Base-by-base conservation (phyloP, 2,888 invertebrate species). In the Parnassius smintheus region DNA sequence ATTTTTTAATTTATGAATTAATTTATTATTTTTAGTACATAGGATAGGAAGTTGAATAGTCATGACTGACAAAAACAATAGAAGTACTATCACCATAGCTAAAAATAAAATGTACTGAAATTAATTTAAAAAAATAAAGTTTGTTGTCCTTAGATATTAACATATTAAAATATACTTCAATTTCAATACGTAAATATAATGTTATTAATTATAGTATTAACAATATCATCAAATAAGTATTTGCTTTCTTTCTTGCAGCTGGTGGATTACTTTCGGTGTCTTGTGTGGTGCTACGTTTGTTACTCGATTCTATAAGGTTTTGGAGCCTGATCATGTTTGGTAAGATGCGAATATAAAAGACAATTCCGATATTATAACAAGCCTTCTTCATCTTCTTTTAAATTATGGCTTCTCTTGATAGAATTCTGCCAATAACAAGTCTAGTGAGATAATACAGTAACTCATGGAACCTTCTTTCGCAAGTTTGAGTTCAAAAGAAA, bases 301-400 rank as follows among this genome's bases (percentile, higher is more conserved):
- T 44, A 98, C 97, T 10, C 93, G 98, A 75, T 97, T 96, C 84
- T 96, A 98, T 79, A 97, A 97, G 93, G 96, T 98, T 50, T 93
- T 96, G 25, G 96, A 97, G 79, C 98, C 98, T 2, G 95, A 97
- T 86, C 98, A 98, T 94, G 96, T 98, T 41, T 98, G 98, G 98
- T 98, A 93, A 93, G 93, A 35, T 35, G 35, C 7, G 7, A 35
- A 35, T 35, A 35, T 35, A 25, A 2, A 35, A 7, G 3, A 4
- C 35, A 35, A 35, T 59, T 12, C 13, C 1, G 46, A 46, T 13
- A 9, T 51, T 18, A 51, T 58, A 13, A 50, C 1, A 18, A 18
- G 18, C 18, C 18, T 18, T 18, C 18, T 18, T 18, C 18, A 18
- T 18, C 18, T 18, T 18, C 18, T 18, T 18, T 18, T 18, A 18